Evolutionary conservation across 2,113 vertebrate species (phyloP), one percentile per base, ranked within the genome.

Genomic region (Elephantulus edwardii): DNA sequence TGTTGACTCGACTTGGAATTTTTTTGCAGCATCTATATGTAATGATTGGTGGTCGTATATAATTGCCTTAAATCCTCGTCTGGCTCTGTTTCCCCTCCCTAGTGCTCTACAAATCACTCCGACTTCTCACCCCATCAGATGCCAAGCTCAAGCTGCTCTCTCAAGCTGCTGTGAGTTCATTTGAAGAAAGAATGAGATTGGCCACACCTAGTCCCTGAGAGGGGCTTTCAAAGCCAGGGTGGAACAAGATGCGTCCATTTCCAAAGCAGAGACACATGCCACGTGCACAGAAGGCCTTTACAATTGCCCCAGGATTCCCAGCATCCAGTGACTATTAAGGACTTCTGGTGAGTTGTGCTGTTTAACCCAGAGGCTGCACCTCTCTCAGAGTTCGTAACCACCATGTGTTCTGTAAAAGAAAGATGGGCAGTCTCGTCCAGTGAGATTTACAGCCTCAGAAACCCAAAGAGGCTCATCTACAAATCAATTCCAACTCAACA

Each of bases 51-150:
- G 68, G 38, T 89, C 84, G 50, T 44, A 40, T 72, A 16, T 17
- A 66, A 78, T 48, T 91, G 85, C 35, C 71, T 83, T 83, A 24
- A 70, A 66, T 90, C 79, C 64, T 87, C 26, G 20, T n/a, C 90
- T 74, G 82, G 33, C 38, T 86, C 78, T 75, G 6, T 77, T 81
- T 83, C 38, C 28, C 76, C 4, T 11, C 52, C 56, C 24, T 1
- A 7, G 50, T 76, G 83, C 58, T 54, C 83, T 33, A 30, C 46
- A 76, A 52, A 38, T 88, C 80, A 60, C 86, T 88, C 52, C 40
- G n/a, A 30, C 46, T 58, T 70, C 66, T 79, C 72, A 40, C 11
- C 46, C 24, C 0, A 2, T 71, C 60, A 52, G 54, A 70, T 24
- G 48, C 75, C 71, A 66, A 70, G 72, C 28, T 7, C 54, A 26